Evolutionary conservation across 2,888 invertebrate species (phyloP).

Genomic region (Pyrocoelia pectoralis): DNA sequence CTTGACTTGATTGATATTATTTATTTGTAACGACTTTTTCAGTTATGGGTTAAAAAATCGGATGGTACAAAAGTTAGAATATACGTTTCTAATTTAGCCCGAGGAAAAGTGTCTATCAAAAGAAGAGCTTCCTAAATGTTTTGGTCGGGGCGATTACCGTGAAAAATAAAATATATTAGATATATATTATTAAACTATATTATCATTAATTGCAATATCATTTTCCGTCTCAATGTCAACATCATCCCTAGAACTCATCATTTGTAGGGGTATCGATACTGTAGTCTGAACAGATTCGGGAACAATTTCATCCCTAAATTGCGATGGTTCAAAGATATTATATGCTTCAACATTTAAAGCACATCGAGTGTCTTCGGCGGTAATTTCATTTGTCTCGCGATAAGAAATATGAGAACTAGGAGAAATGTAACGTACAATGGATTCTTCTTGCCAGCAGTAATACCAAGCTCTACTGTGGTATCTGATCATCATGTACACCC

Average conservation of each 20-base stretch:
- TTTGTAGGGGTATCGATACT: background rate
- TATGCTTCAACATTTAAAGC: background rate
- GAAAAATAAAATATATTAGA: background rate
- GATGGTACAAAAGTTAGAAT: slow-evolving; percentile 85
- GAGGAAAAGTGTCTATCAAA: slow-evolving; percentile 89
- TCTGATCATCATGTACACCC: slow-evolving; percentile 62
- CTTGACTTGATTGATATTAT: background rate
- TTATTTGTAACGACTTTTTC: slow-evolving; percentile 51
- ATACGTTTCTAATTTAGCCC: slow-evolving; percentile 82
- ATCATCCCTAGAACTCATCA: background rate
- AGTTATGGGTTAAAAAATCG: slow-evolving; percentile 92
- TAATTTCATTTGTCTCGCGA: slow-evolving; percentile 11
- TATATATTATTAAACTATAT: background rate
- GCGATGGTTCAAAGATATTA: background rate
- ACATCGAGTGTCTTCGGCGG: slow-evolving; percentile 11
- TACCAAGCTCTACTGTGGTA: slow-evolving; percentile 64
- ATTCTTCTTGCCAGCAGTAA: slow-evolving; percentile 65
- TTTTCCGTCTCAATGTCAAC: background rate
- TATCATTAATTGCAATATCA: background rate
- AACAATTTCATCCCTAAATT: background rate
- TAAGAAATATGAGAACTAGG: slow-evolving; percentile 41
- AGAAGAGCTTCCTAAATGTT: slow-evolving; percentile 77
- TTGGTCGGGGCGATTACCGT: background rate
- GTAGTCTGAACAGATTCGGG: background rate
- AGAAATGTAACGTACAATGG: slow-evolving; percentile 59